These are phyloP conservation scores for Folsomia manolachei DNA, from an alignment of 2,888 invertebrate genomes.

Conservation along the genomic window DNA sequence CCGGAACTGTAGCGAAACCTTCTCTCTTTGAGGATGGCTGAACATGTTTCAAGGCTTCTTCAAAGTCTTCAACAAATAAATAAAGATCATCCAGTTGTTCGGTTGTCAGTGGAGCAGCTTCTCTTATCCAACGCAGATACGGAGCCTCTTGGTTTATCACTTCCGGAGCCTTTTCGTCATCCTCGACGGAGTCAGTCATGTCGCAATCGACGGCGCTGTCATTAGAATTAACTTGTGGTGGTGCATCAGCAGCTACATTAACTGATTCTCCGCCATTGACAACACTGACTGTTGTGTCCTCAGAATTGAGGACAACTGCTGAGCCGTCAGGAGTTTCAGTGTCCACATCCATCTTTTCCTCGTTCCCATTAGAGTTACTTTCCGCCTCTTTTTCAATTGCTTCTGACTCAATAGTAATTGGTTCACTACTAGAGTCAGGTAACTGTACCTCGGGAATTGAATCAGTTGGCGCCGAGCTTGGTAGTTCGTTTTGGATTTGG, in stretches of 20 bases:
- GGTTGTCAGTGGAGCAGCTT: slow-evolving; percentile 59
- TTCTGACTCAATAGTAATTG: background rate
- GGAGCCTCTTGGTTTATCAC: slow-evolving; percentile 11
- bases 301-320: background rate
- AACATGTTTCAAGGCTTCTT: slow-evolving; percentile 60
- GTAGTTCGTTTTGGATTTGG: too few species aligned
- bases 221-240: background rate
- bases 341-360: background rate
- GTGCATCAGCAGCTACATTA: background rate
- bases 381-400: background rate
- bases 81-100: slow-evolving; percentile 65
- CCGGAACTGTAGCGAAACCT: slow-evolving; percentile 96
- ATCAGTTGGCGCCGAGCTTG: background rate
- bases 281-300: background rate
- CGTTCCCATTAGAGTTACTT: background rate
- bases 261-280: background rate
- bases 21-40: slow-evolving; percentile 94
- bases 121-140: slow-evolving; percentile 61
- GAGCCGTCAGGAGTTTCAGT: background rate
- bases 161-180: slow-evolving; percentile 33
- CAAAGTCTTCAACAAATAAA: slow-evolving; percentile 70
- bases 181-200: slow-evolving; percentile 48
- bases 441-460: too few species aligned
- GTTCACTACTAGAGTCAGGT: background rate
- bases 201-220: background rate